phyloP scores from a whole-genome alignment of 2,888 invertebrate species.

The Brachycybe producta region DNA sequence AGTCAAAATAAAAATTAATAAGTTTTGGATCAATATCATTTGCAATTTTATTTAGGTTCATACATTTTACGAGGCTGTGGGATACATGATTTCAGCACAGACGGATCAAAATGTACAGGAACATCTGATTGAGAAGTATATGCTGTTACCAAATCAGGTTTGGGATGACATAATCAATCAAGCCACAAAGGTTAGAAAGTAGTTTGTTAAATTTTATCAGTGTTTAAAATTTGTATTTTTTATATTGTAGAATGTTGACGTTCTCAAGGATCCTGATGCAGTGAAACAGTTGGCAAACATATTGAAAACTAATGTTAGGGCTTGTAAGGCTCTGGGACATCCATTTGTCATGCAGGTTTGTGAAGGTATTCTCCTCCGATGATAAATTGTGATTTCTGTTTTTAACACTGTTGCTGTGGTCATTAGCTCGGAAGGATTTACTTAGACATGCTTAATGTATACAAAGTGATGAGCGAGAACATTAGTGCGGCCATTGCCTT shows the following conservation, averaged over 20 bases:
- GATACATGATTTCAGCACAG: slow-evolving; percentile 96
- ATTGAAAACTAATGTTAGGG: slow-evolving; percentile 95
- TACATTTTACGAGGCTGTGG: slow-evolving; percentile 98
- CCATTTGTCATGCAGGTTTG: slow-evolving; percentile 68
- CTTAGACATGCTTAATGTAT: slow-evolving; percentile 97
- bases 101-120: slow-evolving; percentile 82
- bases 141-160: slow-evolving; percentile 91
- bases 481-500: slow-evolving; percentile 84
- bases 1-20: neutral
- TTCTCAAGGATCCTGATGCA: slow-evolving; percentile 87
- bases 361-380: slow-evolving; percentile 1
- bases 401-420: slow-evolving; percentile 17
- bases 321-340: slow-evolving; percentile 96
- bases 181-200: slow-evolving; percentile 57
- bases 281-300: slow-evolving; percentile 96
- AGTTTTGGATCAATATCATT: no score
- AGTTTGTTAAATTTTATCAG: neutral
- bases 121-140: slow-evolving; percentile 89
- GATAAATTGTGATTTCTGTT: neutral
- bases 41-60: slow-evolving; percentile 47
- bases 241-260: slow-evolving; percentile 64
- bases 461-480: slow-evolving; percentile 77
- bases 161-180: slow-evolving; percentile 98
- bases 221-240: neutral
- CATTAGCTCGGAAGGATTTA: slow-evolving; percentile 86